Percentiles rank a stretch among this genome's conserved stretches.
Conservation (phyloP, 2,113 vertebrate genomes). For the Girardinichthys multiradiatus region DNA sequence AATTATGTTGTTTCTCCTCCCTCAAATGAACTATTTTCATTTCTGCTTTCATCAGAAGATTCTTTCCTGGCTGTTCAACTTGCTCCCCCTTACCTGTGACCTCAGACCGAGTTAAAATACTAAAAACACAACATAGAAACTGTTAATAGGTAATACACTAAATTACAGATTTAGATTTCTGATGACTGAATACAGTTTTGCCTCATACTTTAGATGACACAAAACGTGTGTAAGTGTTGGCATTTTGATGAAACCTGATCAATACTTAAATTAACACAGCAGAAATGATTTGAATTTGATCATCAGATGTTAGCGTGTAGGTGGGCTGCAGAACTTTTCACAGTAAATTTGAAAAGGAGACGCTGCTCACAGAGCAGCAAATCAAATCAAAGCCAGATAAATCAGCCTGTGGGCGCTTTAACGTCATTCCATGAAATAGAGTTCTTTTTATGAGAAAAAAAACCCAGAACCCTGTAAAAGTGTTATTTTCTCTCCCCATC, state of each 20-base stretch:
- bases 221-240: slow-evolving; percentile 6
- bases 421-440: slow-evolving; percentile 62
- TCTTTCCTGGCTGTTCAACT: background rate
- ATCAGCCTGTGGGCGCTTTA: slow-evolving; percentile 66
- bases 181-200: background rate
- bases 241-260: slow-evolving; percentile 22
- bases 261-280: slow-evolving; percentile 21
- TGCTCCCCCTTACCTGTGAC: background rate
- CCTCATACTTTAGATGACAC: background rate
- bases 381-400: slow-evolving; percentile 54
- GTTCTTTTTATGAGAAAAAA: slow-evolving; percentile 50
- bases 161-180: background rate
- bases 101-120: too few relatives aligned
- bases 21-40: background rate
- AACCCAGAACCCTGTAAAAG: slow-evolving; percentile 59
- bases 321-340: slow-evolving; percentile 62
- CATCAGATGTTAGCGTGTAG: slow-evolving; percentile 61
- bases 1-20: background rate
- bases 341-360: slow-evolving; percentile 64
- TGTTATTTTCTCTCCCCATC: slow-evolving; percentile 82
- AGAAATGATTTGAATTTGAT: slow-evolving; percentile 16
- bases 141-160: too few relatives aligned
- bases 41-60: background rate
- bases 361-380: slow-evolving; percentile 26
- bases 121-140: too few relatives aligned